Evolutionary conservation across 2,888 invertebrate genomes (phyloP).

Genomic region (Leptinotarsa peninsularis): DNA sequence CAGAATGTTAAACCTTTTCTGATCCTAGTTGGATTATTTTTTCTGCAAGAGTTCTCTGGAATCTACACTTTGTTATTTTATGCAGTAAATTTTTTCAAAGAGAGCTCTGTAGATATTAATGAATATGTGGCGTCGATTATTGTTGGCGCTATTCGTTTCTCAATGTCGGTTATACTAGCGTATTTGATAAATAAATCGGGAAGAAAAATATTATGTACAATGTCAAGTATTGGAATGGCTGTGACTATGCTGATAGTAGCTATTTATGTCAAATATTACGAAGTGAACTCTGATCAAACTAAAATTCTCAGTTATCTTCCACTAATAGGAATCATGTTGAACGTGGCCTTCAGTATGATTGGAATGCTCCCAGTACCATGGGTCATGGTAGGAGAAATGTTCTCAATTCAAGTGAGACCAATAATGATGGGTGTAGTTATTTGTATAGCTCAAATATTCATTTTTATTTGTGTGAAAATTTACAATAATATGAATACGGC

Average conservation of each 20-base stretch:
- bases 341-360: constrained; percentile 80
- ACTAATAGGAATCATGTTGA: constrained; percentile 74
- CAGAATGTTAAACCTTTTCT: constrained; percentile 77
- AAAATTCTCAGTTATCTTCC: constrained; percentile 64
- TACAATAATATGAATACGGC: constrained; percentile 73
- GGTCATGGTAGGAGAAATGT: constrained; percentile 81
- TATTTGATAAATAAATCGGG: constrained; percentile 75
- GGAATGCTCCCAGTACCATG: constrained; percentile 81
- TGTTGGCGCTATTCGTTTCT: constrained; percentile 75
- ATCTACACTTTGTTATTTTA: constrained; percentile 81
- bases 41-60: constrained; percentile 79
- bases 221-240: constrained; percentile 76
- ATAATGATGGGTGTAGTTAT: constrained; percentile 78
- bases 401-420: constrained; percentile 76
- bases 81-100: constrained; percentile 78
- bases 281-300: constrained; percentile 54
- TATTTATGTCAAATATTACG: constrained; percentile 62
- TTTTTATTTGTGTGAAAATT: constrained; percentile 78
- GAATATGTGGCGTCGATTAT: constrained; percentile 78
- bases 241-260: constrained; percentile 69
- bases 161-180: constrained; percentile 77
- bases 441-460: constrained; percentile 76
- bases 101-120: constrained; percentile 73
- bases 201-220: constrained; percentile 73
- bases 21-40: constrained; percentile 75